Evolutionary conservation across 2,888 invertebrate genomes (phyloP), one percentile per base, ranked within the genome.

Genomic region (Heliconius erato): DNA sequence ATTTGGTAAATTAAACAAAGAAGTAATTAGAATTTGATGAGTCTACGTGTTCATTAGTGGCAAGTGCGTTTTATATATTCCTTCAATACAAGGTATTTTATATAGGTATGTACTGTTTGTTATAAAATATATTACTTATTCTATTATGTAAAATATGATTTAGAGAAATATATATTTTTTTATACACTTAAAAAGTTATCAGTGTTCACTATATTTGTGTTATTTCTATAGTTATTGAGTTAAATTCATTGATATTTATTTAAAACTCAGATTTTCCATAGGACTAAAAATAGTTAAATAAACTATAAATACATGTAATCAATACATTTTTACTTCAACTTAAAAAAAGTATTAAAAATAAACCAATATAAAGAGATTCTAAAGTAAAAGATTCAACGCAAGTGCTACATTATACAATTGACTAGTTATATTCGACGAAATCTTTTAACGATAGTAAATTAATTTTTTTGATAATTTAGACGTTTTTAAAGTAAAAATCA

Each of bases 301-400:
- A 28, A 28, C 28, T 26, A n/a, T 11, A 23, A 63, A 63, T 26
- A 26, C 16, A 67, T 16, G 28, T 67, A 67, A 16, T 67, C 7
- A 67, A 67, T 67, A 28, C 67, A 67, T 67, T 67, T 19, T n/a
- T 67, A 67, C 28, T 67, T 32, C 26, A 67, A 6, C 6, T 1
- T 26, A 14, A 26, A 65, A 28, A 65, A 26, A 4, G 28, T 26
- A 65, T 16, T 28, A 19, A 32, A 28, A 32, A 67, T 67, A 28
- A 67, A 67, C 67, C 67, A 67, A 28, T 32, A 67, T 28, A 67
- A 28, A 67, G 67, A 67, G 67, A 67, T 67, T 67, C 67, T 28
- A 7, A 67, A 28, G 6, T 67, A 67, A 67, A 67, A 67, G 67
- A 67, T 67, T 32, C 67, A 67, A 67, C 16, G 16, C 28, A 6